Percentiles rank a stretch among this genome's conserved stretches.
Conservation (phyloP, 2,888 invertebrate species). For the Balanococcus diminutus region DNA sequence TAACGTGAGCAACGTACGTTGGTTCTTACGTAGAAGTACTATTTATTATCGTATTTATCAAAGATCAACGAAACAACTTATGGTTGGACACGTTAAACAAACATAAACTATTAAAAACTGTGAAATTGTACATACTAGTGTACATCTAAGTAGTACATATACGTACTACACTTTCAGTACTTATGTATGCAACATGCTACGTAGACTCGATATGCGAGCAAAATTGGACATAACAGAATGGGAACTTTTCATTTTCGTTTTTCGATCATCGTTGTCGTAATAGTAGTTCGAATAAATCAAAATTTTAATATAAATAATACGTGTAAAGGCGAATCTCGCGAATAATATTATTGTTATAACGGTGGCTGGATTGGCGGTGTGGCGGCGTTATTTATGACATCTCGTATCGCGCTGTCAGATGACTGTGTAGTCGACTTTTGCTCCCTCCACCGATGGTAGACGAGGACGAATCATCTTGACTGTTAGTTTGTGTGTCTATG, state of each 20-base stretch:
- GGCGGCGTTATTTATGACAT: not conserved
- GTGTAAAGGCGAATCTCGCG: not conserved
- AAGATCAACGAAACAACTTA: not conserved
- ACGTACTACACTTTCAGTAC: too few species aligned
- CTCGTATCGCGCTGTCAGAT: slow-evolving; percentile 35
- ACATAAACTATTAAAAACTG: not conserved
- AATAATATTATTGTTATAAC: too few species aligned
- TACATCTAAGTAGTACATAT: not conserved
- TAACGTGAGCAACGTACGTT: not conserved
- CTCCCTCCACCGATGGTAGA: slow-evolving; percentile 19
- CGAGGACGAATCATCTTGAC: slow-evolving; percentile 33
- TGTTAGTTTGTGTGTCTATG: not conserved
- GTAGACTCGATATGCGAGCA: too few species aligned
- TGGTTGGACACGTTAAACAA: not conserved
- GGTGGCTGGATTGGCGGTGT: too few species aligned
- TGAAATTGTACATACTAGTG: not conserved
- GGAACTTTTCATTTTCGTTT: not conserved
- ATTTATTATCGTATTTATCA: not conserved
- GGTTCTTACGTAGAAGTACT: not conserved
- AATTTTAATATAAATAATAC: not conserved
- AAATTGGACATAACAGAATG: not conserved
- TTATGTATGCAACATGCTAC: too few species aligned
- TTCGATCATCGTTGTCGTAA: not conserved
- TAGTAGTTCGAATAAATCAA: not conserved
- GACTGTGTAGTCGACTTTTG: not conserved